Evolutionary conservation across 2,113 vertebrate genomes (phyloP), one percentile per base, ranked within the genome.

Genomic region (Mohoua ochrocephala): DNA sequence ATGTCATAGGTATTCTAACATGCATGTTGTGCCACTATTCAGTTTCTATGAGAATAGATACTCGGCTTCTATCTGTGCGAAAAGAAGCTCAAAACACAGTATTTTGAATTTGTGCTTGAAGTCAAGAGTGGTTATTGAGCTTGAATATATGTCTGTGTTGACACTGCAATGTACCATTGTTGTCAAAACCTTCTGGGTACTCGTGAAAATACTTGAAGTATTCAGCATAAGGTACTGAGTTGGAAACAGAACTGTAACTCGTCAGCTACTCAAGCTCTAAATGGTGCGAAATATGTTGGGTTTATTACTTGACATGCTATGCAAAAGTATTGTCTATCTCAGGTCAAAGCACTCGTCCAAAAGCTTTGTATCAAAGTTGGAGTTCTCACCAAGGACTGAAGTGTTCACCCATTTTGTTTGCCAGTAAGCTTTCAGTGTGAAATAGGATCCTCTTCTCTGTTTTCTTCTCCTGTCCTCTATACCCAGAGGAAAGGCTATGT

Each of bases 121-220:
- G n/a, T 79, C 8, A 31, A 3, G 39, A 59, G 27, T 45, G 4
- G 7, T 81, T 30, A 6, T 37, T 65, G 59, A 54, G 18, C 18
- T 63, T 41, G 41, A 45, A 7, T 22, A 1, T 45, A 4, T 52
- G 31, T 84, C 59, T 1, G 1, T 2, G 0, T 61, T 81, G 80
- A 50, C 9, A 5, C 53, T 67, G 13, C 31, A 26, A 1, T 12
- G 23, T 70, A 21, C 15, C 1, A 1, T 30, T 1, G 0, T 35
- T n/a, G 17, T 63, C 28, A 53, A 17, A 87, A 17, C 23, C 42
- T 91, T 41, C 11, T 27, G 47, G 4, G 24, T 24, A 14, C 24
- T 35, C 0, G 0, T 37, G 52, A 56, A 56, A 74, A 68, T 59
- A 23, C 18, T 59, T 65, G 47, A 54, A 18, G 15, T 73, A 15